These are phyloP conservation scores for Willowsia nigromaculata DNA, from an alignment of 2,888 invertebrate genomes.

Conservation along the genomic window DNA sequence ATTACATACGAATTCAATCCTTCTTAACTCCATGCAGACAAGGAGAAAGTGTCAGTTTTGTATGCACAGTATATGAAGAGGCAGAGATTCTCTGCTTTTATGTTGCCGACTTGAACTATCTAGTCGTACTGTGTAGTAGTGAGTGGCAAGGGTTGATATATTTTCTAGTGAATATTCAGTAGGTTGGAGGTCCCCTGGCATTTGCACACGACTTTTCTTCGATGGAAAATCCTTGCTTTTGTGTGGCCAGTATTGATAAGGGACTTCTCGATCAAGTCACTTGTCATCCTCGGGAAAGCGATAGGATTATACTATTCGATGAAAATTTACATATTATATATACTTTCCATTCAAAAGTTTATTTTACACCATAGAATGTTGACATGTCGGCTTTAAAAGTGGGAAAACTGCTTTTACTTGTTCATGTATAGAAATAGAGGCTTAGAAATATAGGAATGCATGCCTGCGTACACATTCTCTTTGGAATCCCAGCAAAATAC, in stretches of 20 bases:
- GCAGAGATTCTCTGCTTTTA: neutral
- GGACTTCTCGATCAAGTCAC: constrained; percentile 49
- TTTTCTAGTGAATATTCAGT: constrained; percentile 76
- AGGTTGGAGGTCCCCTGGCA: neutral
- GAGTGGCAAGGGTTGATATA: neutral
- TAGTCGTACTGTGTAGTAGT: too few species aligned
- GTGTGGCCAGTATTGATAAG: constrained; percentile 71
- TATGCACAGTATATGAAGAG: too few species aligned
- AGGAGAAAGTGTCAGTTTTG: constrained; percentile 11
- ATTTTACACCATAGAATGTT: neutral
- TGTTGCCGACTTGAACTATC: too few species aligned
- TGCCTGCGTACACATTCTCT: too few species aligned
- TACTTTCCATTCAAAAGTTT: neutral
- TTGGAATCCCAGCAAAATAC: too few species aligned
- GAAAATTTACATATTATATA: constrained; percentile 39
- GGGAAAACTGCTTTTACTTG: neutral
- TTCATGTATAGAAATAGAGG: neutral
- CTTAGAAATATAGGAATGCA: neutral
- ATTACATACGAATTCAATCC: neutral
- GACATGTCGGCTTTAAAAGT: constrained; percentile 25
- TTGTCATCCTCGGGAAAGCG: constrained; percentile 11
- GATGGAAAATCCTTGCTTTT: neutral
- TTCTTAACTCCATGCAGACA: neutral
- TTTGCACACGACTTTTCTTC: neutral
- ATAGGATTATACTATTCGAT: constrained; percentile 30